Evolutionary conservation across 1,140 invertebrate genomes (phyloP).

Genomic region (Hycleus phaleratus): DNA sequence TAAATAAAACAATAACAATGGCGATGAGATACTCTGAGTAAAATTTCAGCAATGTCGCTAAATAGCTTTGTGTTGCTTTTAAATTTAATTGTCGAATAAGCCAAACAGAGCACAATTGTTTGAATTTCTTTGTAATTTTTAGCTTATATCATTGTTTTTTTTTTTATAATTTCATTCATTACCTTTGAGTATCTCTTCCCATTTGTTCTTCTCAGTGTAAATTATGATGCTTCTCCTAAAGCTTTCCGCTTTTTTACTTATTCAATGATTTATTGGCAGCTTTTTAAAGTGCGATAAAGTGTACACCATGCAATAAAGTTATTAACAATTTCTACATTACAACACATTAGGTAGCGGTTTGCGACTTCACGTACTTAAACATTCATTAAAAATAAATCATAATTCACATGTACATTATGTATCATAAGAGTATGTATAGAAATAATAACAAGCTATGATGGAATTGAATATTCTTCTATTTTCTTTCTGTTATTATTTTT

Average conservation of each 20-base stretch:
- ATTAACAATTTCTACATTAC: conserved; percentile 1
- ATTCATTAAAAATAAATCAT: too few relatives aligned
- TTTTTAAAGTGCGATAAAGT: conserved; percentile 5
- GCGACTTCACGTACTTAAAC: conserved; percentile 1
- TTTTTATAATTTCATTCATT: not conserved
- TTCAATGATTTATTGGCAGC: conserved; percentile 5
- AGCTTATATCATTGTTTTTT: not conserved
- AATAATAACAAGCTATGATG: too few relatives aligned
- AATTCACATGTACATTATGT: too few relatives aligned
- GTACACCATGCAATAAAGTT: conserved; percentile 12
- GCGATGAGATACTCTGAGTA: not conserved
- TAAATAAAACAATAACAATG: not conserved
- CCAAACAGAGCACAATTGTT: not conserved
- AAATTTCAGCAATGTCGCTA: not conserved
- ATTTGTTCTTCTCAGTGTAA: conserved; percentile 1
- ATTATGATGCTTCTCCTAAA: conserved; percentile 10
- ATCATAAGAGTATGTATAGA: too few relatives aligned
- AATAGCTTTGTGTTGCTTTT: not conserved
- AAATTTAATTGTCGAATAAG: not conserved
- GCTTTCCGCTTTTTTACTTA: conserved; percentile 3
- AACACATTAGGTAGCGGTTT: conserved; percentile 34
- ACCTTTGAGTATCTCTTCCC: not conserved
- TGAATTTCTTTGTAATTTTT: not conserved
- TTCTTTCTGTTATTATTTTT: too few relatives aligned
- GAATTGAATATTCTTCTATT: too few relatives aligned